Percentiles rank a stretch among this genome's conserved stretches.
phyloP scores from a whole-genome alignment of 2,888 invertebrate species.

The Masnerella sp. region DNA sequence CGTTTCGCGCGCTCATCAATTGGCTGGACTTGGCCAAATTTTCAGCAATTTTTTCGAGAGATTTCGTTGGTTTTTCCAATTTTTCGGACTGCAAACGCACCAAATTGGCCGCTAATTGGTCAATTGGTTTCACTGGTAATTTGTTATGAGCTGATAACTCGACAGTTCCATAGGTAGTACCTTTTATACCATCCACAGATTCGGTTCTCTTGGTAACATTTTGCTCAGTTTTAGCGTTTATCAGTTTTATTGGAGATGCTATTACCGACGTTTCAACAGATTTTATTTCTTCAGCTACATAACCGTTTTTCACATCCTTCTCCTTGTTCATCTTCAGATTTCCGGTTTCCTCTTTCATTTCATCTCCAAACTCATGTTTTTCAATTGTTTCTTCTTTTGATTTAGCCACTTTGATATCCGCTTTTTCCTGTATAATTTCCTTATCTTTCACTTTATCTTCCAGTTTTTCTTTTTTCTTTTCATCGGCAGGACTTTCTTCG shows the following conservation, averaged over 20 bases:
- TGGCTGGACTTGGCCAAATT: constrained; percentile 73
- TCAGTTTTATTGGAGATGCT: constrained; percentile 71
- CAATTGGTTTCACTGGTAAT: constrained; percentile 72
- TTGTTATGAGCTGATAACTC: constrained; percentile 64
- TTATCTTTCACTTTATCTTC: neutral
- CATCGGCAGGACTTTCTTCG: no score
- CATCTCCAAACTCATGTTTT: constrained; percentile 60
- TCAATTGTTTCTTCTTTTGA: constrained; percentile 51
- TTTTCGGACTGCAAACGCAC: constrained; percentile 73
- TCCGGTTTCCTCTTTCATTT: constrained; percentile 49
- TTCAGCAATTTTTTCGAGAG: constrained; percentile 75
- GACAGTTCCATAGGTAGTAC: constrained; percentile 7
- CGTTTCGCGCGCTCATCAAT: constrained; percentile 58
- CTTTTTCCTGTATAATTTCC: neutral
- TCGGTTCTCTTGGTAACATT: no score
- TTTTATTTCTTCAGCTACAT: constrained; percentile 60
- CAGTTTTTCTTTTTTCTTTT: constrained; percentile 4
- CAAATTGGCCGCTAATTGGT: constrained; percentile 73
- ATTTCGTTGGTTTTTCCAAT: constrained; percentile 69
- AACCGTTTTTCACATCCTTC: constrained; percentile 14
- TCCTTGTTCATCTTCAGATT: constrained; percentile 6
- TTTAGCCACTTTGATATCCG: constrained; percentile 36
- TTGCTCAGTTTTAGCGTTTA: constrained; percentile 55
- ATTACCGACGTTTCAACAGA: constrained; percentile 75
- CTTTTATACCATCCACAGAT: constrained; percentile 45